A percentile compares a stretch with the other conserved stretches of the same genome.
These are phyloP conservation scores for Hirtodrosophila trivittata DNA, from an alignment of 2,888 invertebrate genomes.

Conservation along the genomic window DNA sequence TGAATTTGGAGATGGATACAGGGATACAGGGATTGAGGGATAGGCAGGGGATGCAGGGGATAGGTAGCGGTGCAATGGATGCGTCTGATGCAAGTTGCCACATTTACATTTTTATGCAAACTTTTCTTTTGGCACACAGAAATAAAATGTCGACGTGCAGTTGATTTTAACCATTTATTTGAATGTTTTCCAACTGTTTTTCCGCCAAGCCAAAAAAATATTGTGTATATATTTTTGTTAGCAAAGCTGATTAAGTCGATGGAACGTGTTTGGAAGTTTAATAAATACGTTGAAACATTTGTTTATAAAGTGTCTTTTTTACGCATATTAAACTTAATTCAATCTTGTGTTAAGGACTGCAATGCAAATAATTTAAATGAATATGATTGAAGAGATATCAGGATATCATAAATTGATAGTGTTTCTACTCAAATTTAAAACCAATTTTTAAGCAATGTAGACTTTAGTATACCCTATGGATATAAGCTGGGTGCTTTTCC, in stretches of 20 bases:
- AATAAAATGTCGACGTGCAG: slow-evolving; percentile 44
- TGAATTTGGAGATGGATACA: slow-evolving; percentile 8
- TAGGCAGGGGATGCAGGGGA: neutral
- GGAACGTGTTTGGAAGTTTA: slow-evolving; percentile 71
- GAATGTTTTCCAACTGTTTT: too few relatives aligned
- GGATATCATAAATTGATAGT: too few relatives aligned
- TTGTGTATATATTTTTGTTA: slow-evolving; percentile 16
- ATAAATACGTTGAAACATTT: slow-evolving; percentile 44
- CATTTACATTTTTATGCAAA: slow-evolving; percentile 65
- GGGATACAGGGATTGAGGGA: neutral
- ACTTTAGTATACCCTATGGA: too few relatives aligned
- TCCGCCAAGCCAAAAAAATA: slow-evolving; percentile 34
- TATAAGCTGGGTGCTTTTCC: too few relatives aligned
- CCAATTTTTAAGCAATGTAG: too few relatives aligned
- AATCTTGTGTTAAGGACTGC: too few relatives aligned
- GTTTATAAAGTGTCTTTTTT: too few relatives aligned
- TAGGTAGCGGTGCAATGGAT: neutral
- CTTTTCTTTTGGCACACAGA: slow-evolving; percentile 22
- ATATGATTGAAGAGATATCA: too few relatives aligned
- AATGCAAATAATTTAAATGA: too few relatives aligned
- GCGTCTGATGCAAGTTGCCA: slow-evolving; percentile 56
- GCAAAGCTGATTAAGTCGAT: slow-evolving; percentile 71
- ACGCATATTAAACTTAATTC: too few relatives aligned
- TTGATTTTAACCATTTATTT: slow-evolving; percentile 40
- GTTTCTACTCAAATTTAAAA: too few relatives aligned